A percentile compares a stretch with the other conserved stretches of the same genome.
These are phyloP conservation scores for Nothoprocta pentlandii DNA, from an alignment of 2,113 vertebrate species.

Conservation along the genomic window DNA sequence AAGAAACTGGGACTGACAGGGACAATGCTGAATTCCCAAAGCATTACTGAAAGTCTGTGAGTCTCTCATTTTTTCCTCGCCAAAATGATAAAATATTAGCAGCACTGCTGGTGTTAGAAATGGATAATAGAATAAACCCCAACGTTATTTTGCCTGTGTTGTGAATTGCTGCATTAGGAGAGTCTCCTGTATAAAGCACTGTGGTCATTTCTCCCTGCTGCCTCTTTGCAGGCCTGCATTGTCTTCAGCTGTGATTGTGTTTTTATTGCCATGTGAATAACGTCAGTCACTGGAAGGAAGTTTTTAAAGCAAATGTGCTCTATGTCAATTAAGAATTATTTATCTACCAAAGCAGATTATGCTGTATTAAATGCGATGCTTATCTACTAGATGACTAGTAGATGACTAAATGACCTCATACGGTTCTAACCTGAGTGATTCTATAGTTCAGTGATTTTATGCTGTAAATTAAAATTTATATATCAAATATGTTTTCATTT, in stretches of 20 bases:
- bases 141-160: not conserved
- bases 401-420: slow-evolving; percentile 26
- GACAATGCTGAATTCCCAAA: not conserved
- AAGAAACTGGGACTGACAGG: not conserved
- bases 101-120: not conserved
- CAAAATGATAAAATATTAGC: not conserved
- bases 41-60: not conserved
- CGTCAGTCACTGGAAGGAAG: slow-evolving; percentile 29
- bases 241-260: slow-evolving; percentile 38
- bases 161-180: not conserved
- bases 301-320: slow-evolving; percentile 39
- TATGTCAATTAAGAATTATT: slow-evolving; percentile 57
- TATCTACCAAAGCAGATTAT: slow-evolving; percentile 38
- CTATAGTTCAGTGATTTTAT: not conserved
- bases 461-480: not conserved
- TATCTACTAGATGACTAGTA: slow-evolving; percentile 37
- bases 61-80: not conserved
- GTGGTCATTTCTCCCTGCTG: not conserved
- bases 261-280: slow-evolving; percentile 47
- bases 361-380: slow-evolving; percentile 30
- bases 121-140: not conserved
- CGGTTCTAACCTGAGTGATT: not conserved
- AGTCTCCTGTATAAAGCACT: not conserved
- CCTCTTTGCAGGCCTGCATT: not conserved
- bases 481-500: not conserved